These are phyloP conservation scores for Drosophila pachea DNA, from an alignment of 1,140 invertebrate species.

Conservation along the genomic window DNA sequence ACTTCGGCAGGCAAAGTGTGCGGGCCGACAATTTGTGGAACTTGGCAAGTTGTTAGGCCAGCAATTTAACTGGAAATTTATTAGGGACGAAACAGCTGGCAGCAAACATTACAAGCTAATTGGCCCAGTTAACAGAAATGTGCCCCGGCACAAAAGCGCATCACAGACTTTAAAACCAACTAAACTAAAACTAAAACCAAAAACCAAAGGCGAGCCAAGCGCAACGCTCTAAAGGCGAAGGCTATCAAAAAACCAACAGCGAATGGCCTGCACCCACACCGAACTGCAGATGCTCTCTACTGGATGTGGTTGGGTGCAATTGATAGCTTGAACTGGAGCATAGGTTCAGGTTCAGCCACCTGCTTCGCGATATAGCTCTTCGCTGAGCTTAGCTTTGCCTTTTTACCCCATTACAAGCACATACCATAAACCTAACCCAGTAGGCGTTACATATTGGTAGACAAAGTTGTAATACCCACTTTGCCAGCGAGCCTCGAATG, in stretches of 20 bases:
- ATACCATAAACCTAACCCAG: too few species aligned
- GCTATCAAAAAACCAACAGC: slow-evolving; percentile 17
- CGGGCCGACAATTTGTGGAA: slow-evolving; percentile 4
- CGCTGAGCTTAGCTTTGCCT: too few species aligned
- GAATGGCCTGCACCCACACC: neutral
- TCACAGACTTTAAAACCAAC: slow-evolving; percentile 65
- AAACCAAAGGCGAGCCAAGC: slow-evolving; percentile 43
- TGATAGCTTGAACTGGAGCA: too few species aligned
- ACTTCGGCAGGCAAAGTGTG: slow-evolving; percentile 3
- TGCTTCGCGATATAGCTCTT: too few species aligned
- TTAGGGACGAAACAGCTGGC: slow-evolving; percentile 68
- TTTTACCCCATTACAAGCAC: too few species aligned
- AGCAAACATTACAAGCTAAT: slow-evolving; percentile 60
- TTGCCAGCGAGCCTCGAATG: slow-evolving; percentile 45
- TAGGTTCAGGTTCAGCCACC: too few species aligned
- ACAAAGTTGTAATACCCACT: neutral
- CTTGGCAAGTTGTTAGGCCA: slow-evolving; percentile 56
- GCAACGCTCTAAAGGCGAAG: slow-evolving; percentile 33
- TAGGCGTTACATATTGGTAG: neutral
- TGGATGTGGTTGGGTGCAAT: too few species aligned
- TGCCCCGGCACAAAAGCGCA: slow-evolving; percentile 28
- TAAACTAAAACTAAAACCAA: slow-evolving; percentile 38
- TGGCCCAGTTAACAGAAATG: slow-evolving; percentile 68
- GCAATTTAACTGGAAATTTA: slow-evolving; percentile 76
- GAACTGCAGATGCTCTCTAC: neutral